Percentiles rank a stretch among this genome's conserved stretches.
phyloP scores from a whole-genome alignment of 30 jellyfish, hydroid and myxozoan species.

The Chrysaora quinquecirrha region DNA sequence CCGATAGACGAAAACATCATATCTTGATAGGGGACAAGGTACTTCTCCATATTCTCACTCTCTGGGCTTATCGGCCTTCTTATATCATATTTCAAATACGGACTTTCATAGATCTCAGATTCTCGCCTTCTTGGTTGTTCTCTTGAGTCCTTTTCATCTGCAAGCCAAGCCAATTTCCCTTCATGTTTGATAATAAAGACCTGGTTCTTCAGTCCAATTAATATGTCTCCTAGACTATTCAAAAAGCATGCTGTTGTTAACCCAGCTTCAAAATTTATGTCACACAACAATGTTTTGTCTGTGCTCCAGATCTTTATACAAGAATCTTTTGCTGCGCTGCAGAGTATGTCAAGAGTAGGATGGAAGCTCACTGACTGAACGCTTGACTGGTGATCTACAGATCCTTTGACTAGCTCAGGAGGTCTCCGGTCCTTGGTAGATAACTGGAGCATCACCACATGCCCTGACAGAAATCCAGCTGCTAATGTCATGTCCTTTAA shows the following conservation, averaged over 20 bases:
- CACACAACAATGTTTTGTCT: constrained; percentile 62
- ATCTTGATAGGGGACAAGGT: constrained; percentile 73
- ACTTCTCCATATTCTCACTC: constrained; percentile 52
- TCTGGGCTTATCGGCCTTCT: constrained; percentile 50
- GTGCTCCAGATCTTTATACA: constrained; percentile 63
- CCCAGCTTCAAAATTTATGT: constrained; percentile 33
- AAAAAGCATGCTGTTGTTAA: constrained; percentile 66
- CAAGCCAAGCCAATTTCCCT: constrained; percentile 35
- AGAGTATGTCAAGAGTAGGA: constrained; percentile 16
- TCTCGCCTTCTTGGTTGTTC: constrained; percentile 6
- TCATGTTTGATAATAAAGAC: constrained; percentile 30
- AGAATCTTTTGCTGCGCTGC: constrained; percentile 58
- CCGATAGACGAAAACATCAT: constrained; percentile 53
- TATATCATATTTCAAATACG: constrained; percentile 39
- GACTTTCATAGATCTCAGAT: constrained; percentile 60
- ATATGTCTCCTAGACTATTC: constrained; percentile 48
- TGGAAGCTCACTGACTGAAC: constrained; percentile 53
- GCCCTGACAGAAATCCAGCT: constrained; percentile 66
- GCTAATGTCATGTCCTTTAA: constrained; percentile 28
- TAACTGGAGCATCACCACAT: constrained; percentile 12
- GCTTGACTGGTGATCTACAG: constrained; percentile 41
- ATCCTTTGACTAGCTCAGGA: not conserved
- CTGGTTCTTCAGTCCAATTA: constrained; percentile 63
- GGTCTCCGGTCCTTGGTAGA: not conserved
- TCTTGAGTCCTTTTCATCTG: not conserved